Base-by-base conservation (phyloP, 2,888 invertebrate genomes). In the Gymnosoma rotundatum region DNA sequence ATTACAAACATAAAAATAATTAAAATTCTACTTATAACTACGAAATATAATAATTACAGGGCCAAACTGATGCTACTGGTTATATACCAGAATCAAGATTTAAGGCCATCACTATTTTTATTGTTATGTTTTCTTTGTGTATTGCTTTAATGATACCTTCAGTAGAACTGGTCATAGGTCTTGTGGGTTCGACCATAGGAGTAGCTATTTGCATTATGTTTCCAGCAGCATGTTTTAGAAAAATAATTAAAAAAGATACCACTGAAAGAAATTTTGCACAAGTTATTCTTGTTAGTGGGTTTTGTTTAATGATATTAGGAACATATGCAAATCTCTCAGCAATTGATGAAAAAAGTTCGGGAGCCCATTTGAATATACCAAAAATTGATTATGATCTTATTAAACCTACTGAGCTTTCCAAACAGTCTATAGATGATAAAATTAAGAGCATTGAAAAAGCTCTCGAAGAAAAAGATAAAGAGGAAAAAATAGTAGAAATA, bases 101-200 rank as follows among this genome's bases (percentile, higher is more conserved):
- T 92, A 96, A 96, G 86, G 93, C 94, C 58, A 94, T 99, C 72
- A 99, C 99, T 0, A 92, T 96, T 14, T 93, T 94, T 20, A 96
- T 99, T 84, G 95, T 99, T 0, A 92, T 94, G 0, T 93, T 94
- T 21, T 96, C 98, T 0, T 93, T 99, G 67, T 92, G 95, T 78
- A 94, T 96, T 78, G 98, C 98, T 16, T 94, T 99, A 69, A 91
- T 98, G 86, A 95, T 99, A 87, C 99, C 99, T 18, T 98, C 97
- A 90, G 97, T 98, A 80, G 98, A 99, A 93, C 94, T 99, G 88
- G 97, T 99, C 74, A 94, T 99, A 80, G 98, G 98, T 0, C 93
- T 99, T 48, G 96, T 98, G 50, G 99, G 99, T 0, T 97, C 99
- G 1, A 98, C 99, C 0, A 98, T 98, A 88, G 99, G 99, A 0